Evolutionary conservation across 1,140 invertebrate genomes (phyloP).

Genomic region (Magallana gigas): DNA sequence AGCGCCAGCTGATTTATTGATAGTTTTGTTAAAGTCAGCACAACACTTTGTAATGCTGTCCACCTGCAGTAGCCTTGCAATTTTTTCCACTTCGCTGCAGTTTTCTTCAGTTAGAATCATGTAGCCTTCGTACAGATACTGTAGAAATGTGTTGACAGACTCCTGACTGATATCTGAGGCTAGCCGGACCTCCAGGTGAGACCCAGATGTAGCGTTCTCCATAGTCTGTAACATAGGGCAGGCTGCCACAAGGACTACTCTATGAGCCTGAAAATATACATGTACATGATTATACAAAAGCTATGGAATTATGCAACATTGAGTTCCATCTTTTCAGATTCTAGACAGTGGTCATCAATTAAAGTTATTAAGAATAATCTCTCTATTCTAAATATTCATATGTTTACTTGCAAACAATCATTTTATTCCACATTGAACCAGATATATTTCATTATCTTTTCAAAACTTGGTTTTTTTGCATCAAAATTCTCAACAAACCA

Average conservation of each 20-base stretch:
- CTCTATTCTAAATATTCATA: too few relatives aligned
- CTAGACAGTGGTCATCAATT: too few relatives aligned
- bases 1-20: slow-evolving; percentile 35
- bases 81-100: slow-evolving; percentile 53
- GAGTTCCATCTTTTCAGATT: too few relatives aligned
- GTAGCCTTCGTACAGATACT: slow-evolving; percentile 59
- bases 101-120: slow-evolving; percentile 61
- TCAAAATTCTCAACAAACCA: too few relatives aligned
- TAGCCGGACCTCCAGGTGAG: slow-evolving; percentile 54
- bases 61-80: slow-evolving; percentile 56
- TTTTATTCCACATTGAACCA: too few relatives aligned
- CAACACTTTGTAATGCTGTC: slow-evolving; percentile 59
- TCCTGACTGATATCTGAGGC: slow-evolving; percentile 50
- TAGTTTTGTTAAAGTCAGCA: slow-evolving; percentile 54
- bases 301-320: too few relatives aligned
- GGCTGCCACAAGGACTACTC: slow-evolving; percentile 58
- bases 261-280: slow-evolving; percentile 51
- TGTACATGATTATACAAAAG: not conserved
- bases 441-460: too few relatives aligned
- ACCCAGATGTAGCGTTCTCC: slow-evolving; percentile 51
- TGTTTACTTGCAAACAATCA: too few relatives aligned
- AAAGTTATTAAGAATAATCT: too few relatives aligned
- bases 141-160: slow-evolving; percentile 55
- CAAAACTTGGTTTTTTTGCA: too few relatives aligned
- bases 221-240: slow-evolving; percentile 58